Evolutionary conservation across 1,140 invertebrate genomes (phyloP).

Genomic region (Hermetia illucens): DNA sequence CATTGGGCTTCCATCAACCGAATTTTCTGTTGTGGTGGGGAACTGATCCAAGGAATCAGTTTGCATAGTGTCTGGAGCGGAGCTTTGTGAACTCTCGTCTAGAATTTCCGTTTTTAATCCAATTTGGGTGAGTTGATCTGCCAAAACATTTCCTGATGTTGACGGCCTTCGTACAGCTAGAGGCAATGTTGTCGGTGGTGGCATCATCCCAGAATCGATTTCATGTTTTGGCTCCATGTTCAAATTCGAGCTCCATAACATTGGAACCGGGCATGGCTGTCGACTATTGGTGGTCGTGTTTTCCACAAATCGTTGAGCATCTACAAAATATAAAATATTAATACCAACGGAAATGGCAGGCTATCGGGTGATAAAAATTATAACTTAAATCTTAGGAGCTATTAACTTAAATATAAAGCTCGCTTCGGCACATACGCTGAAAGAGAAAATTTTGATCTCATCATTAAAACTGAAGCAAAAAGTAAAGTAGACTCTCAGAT

Average conservation of each 20-base stretch:
- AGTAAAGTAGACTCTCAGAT: not conserved
- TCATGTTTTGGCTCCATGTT: conserved; percentile 33
- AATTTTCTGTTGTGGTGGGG: conserved; percentile 7
- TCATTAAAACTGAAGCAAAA: not conserved
- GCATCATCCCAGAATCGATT: conserved; percentile 41
- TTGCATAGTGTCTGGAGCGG: conserved; percentile 20
- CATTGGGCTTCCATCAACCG: conserved; percentile 17
- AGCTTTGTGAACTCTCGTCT: conserved; percentile 52
- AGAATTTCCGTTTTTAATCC: conserved; percentile 51
- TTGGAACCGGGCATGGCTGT: conserved; percentile 2
- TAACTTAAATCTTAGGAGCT: no score
- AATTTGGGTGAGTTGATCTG: conserved; percentile 16
- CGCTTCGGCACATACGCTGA: not conserved
- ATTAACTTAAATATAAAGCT: no score
- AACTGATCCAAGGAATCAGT: conserved; percentile 1
- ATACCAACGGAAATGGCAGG: not conserved
- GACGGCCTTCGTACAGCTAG: conserved; percentile 39
- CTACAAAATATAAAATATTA: not conserved
- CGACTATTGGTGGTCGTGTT: conserved; percentile 13
- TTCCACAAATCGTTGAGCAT: not conserved
- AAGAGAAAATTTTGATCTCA: not conserved
- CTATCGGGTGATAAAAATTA: not conserved
- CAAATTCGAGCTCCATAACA: conserved; percentile 26
- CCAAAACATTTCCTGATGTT: conserved; percentile 25
- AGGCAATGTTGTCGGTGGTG: conserved; percentile 38